phyloP scores from a whole-genome alignment of 2,113 vertebrate species.

The Thymallus thymallus region DNA sequence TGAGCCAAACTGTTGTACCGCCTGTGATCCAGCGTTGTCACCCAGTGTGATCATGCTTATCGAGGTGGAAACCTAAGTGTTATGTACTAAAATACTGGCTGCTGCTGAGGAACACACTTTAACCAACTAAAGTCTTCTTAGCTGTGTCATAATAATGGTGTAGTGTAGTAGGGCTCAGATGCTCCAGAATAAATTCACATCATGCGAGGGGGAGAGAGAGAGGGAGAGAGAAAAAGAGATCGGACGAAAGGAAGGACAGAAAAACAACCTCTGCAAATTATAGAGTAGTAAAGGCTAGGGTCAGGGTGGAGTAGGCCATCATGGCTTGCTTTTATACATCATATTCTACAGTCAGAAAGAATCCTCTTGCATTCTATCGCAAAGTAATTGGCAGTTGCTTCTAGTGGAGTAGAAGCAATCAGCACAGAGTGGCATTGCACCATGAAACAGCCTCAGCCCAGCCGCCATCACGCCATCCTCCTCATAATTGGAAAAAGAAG shows the following conservation, averaged over 20 bases:
- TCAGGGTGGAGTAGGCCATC: not conserved
- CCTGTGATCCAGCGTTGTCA: not conserved
- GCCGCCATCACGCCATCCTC: not conserved
- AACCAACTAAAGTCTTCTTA: not conserved
- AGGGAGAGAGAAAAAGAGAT: not conserved
- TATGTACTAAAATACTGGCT: slow-evolving; percentile 12
- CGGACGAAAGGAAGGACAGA: not conserved
- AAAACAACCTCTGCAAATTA: not conserved
- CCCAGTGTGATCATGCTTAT: not conserved
- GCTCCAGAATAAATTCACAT: not conserved
- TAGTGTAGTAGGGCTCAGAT: not conserved
- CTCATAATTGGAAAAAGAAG: slow-evolving; percentile 12
- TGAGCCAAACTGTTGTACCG: not conserved
- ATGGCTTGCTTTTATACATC: not conserved
- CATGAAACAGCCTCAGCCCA: slow-evolving; percentile 10
- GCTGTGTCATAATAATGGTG: not conserved
- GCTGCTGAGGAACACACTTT: not conserved
- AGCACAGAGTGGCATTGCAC: slow-evolving; percentile 10
- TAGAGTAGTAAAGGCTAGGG: not conserved
- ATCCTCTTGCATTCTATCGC: not conserved
- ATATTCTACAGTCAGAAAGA: slow-evolving; percentile 1
- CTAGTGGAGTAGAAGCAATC: slow-evolving; percentile 10
- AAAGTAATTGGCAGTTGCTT: slow-evolving; percentile 18
- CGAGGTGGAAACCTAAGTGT: slow-evolving; percentile 4
- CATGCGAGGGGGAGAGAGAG: not conserved